Percentiles rank a stretch among this genome's conserved stretches.
phyloP scores from a whole-genome alignment of 2,113 vertebrate genomes.

The Meleagris gallopavo region DNA sequence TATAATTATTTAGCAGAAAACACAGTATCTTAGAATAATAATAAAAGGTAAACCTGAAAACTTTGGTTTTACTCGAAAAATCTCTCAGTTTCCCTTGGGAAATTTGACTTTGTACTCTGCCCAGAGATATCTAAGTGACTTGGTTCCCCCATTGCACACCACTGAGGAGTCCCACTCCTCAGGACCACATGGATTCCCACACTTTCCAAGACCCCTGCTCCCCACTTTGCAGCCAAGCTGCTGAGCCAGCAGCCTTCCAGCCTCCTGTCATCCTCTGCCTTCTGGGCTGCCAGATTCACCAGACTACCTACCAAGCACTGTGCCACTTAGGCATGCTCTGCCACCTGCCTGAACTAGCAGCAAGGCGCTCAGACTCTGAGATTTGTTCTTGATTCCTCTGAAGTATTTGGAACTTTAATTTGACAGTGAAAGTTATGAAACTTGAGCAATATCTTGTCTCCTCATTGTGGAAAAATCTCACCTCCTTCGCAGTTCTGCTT shows the following conservation, averaged over 20 bases:
- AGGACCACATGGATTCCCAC: neutral
- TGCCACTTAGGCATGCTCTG: neutral
- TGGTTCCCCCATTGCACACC: fast-evolving
- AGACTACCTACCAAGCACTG: neutral
- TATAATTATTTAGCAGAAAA: neutral
- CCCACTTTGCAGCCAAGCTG: neutral
- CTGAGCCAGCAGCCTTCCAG: neutral
- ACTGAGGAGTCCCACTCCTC: neutral
- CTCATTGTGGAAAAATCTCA: neutral
- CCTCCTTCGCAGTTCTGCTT: neutral
- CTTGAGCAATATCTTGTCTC: neutral
- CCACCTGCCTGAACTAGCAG: neutral
- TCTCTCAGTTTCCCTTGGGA: neutral
- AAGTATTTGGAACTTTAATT: neutral
- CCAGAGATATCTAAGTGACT: neutral
- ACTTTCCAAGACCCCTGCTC: neutral
- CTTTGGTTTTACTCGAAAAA: neutral
- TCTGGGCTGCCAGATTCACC: neutral
- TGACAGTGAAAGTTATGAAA: neutral
- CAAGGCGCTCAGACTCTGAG: neutral
- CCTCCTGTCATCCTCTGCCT: neutral
- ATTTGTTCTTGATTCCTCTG: neutral
- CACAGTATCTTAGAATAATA: fast-evolving
- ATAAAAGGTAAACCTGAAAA: neutral
- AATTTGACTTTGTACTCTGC: neutral